These are phyloP conservation scores for Xenus cinereus DNA, from an alignment of 2,113 vertebrate genomes.

Conservation along the genomic window DNA sequence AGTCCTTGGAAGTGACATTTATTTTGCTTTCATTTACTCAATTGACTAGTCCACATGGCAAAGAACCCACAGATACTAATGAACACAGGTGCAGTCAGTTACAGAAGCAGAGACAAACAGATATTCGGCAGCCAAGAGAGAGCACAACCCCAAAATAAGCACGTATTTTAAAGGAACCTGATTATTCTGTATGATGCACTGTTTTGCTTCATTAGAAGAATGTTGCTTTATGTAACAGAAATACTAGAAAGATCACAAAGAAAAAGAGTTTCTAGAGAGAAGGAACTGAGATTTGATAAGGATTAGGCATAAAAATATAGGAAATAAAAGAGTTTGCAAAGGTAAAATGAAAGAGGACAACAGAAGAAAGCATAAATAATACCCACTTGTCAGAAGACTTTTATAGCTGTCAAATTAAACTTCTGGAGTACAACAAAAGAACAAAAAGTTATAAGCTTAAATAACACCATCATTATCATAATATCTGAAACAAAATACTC, in stretches of 20 bases:
- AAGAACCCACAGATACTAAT: neutral
- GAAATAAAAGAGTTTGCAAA: neutral
- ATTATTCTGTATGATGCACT: neutral
- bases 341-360: neutral
- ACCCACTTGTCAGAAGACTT: neutral
- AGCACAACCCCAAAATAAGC: neutral
- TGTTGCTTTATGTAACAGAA: neutral
- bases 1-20: neutral
- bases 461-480: neutral
- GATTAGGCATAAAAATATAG: neutral
- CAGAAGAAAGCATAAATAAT: neutral
- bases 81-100: neutral
- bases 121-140: neutral
- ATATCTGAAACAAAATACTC: neutral
- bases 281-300: neutral
- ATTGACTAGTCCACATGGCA: neutral
- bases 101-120: neutral
- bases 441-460: neutral
- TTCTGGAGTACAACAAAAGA: neutral
- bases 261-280: neutral
- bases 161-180: neutral
- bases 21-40: neutral
- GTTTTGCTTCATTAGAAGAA: neutral
- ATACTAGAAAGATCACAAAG: neutral
- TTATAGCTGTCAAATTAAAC: neutral